These are phyloP conservation scores for Corythornis cristatus DNA, from an alignment of 2,113 vertebrate genomes.

Conservation along the genomic window DNA sequence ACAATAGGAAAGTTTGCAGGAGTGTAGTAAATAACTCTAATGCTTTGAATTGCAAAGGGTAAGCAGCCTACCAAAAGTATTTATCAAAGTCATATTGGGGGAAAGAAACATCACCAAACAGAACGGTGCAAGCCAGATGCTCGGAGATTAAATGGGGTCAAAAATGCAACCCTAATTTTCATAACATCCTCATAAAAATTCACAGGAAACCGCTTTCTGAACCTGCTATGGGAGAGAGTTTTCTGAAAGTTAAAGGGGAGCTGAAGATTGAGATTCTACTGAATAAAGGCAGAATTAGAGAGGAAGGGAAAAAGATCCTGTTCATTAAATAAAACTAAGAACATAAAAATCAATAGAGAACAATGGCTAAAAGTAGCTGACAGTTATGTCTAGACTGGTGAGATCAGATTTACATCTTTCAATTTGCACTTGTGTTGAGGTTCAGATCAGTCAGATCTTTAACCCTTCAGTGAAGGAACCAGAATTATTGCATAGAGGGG, in stretches of 20 bases:
- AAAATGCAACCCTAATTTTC: constrained; percentile 58
- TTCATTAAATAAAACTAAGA: constrained; percentile 13
- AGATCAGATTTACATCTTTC: constrained; percentile 27
- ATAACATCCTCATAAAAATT: constrained; percentile 61
- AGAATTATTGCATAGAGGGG: background rate
- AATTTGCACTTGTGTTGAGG: background rate
- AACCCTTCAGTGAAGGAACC: background rate
- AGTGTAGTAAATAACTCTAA: constrained; percentile 52
- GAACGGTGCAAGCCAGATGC: constrained; percentile 67
- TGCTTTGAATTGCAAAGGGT: constrained; percentile 64
- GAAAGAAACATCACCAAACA: constrained; percentile 54
- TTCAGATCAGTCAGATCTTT: constrained; percentile 16
- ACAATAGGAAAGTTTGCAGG: constrained; percentile 57
- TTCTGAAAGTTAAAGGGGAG: constrained; percentile 4
- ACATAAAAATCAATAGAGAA: constrained; percentile 7
- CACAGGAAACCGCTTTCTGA: constrained; percentile 63
- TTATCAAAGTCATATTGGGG: constrained; percentile 61
- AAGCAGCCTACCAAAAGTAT: constrained; percentile 47
- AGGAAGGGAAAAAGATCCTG: background rate
- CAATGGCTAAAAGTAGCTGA: background rate
- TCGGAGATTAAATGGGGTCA: constrained; percentile 71
- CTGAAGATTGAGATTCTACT: background rate
- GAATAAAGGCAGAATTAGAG: constrained; percentile 3
- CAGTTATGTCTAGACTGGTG: constrained; percentile 1
- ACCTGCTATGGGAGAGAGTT: constrained; percentile 31